Evolutionary conservation across 2,113 vertebrate species (phyloP).

Genomic region (Antechinus stuartii): DNA sequence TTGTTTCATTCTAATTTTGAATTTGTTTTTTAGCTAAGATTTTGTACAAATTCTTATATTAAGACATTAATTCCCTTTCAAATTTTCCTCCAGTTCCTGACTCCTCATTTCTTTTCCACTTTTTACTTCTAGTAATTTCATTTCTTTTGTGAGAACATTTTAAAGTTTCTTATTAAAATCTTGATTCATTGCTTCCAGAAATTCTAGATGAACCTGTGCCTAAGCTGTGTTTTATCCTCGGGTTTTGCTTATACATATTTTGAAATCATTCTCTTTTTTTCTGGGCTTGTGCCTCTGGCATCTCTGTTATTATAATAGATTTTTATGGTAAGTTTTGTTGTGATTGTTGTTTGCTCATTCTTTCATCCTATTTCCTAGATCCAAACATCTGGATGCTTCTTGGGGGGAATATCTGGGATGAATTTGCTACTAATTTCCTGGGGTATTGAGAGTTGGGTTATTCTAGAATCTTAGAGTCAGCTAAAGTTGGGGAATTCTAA

Average conservation of each 20-base stretch:
- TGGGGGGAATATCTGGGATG: not conserved
- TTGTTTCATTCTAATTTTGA: not conserved
- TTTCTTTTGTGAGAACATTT: not conserved
- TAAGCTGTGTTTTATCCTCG: not conserved
- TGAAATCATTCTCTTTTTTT: not conserved
- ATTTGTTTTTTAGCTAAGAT: not conserved
- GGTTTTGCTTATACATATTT: not conserved
- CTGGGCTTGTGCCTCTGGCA: not conserved
- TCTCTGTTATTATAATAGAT: not conserved
- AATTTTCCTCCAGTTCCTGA: no score
- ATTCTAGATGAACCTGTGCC: not conserved
- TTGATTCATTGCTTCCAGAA: not conserved
- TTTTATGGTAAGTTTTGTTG: not conserved
- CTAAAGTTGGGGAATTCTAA: not conserved
- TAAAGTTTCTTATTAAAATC: not conserved
- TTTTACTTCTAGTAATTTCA: not conserved
- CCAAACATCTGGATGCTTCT: not conserved
- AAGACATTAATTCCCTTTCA: no score
- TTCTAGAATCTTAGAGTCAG: not conserved
- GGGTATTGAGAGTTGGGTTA: not conserved
- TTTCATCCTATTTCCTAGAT: not conserved
- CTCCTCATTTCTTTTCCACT: not conserved
- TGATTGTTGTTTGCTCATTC: not conserved
- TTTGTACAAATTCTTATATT: no score
- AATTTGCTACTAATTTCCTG: not conserved